Percentiles rank a stretch among this genome's conserved stretches.
Conservation (phyloP, 1,140 invertebrate species). For the Euglossa dilemma region DNA sequence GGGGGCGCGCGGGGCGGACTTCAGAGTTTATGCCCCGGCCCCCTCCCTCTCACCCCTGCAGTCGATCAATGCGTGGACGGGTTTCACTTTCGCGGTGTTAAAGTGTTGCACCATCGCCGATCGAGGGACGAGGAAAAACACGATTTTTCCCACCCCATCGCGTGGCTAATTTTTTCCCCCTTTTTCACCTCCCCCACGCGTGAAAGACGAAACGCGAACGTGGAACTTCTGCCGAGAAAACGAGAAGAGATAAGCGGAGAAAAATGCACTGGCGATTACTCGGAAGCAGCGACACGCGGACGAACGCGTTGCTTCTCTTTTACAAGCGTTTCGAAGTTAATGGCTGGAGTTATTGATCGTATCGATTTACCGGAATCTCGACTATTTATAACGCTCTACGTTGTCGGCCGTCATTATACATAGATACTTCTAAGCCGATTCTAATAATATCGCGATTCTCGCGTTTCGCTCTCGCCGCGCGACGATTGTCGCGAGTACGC, state of each 20-base stretch:
- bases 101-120: slow-evolving; percentile 77
- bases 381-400: slow-evolving; percentile 35
- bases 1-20: slow-evolving; percentile 59
- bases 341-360: slow-evolving; percentile 37
- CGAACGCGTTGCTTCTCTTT: slow-evolving; percentile 22
- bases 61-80: slow-evolving; percentile 83
- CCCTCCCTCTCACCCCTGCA: slow-evolving; percentile 74
- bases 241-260: neutral
- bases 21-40: slow-evolving; percentile 73
- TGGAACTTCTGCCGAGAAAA: neutral
- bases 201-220: neutral
- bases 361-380: slow-evolving; percentile 43
- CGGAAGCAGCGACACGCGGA: neutral
- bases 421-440: slow-evolving; percentile 3
- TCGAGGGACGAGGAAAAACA: slow-evolving; percentile 39
- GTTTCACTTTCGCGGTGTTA: slow-evolving; percentile 83
- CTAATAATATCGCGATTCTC: slow-evolving; percentile 20
- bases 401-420: slow-evolving; percentile 18
- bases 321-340: slow-evolving; percentile 27
- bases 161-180: neutral
- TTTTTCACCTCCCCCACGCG: neutral
- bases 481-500: neutral
- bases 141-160: slow-evolving; percentile 15
- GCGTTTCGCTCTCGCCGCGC: neutral
- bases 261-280: neutral